A percentile compares a stretch with the other conserved stretches of the same genome.
Evolutionary conservation across 2,797 vertebrate genomes (phyloP).

Genomic region (Gymnoscopelus microlampas): DNA sequence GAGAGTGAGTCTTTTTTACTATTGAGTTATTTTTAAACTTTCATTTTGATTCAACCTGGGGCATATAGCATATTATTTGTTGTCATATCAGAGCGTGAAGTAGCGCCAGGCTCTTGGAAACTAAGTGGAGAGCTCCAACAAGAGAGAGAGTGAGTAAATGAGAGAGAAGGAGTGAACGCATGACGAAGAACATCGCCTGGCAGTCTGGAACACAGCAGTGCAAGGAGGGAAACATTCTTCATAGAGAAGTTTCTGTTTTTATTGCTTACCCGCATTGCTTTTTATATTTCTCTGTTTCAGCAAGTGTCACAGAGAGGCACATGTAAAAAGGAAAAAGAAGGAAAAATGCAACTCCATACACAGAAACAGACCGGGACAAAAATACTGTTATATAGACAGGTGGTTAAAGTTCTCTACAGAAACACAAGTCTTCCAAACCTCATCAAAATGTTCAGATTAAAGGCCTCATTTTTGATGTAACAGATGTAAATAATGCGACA

Average conservation of each 20-base stretch:
- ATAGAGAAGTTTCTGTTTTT: slow-evolving; percentile 11
- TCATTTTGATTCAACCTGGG: no score
- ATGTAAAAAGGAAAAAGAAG: slow-evolving; percentile 22
- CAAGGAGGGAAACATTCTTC: slow-evolving; percentile 5
- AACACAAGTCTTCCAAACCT: slow-evolving; percentile 35
- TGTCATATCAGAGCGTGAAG: slow-evolving; percentile 24
- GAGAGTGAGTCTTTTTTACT: no score
- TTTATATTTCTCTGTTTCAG: slow-evolving; percentile 23
- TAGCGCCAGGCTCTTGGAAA: slow-evolving; percentile 46
- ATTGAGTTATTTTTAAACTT: no score
- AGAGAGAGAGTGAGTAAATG: not conserved
- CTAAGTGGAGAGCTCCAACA: slow-evolving; percentile 7
- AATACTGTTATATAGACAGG: slow-evolving; percentile 2
- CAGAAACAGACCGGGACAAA: slow-evolving; percentile 19
- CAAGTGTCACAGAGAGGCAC: slow-evolving; percentile 19
- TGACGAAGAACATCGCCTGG: not conserved
- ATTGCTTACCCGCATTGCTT: slow-evolving; percentile 25
- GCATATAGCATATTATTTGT: slow-evolving; percentile 10
- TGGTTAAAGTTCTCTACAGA: not conserved
- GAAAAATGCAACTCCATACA: not conserved
- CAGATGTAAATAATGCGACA: slow-evolving; percentile 19
- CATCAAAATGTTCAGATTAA: slow-evolving; percentile 25
- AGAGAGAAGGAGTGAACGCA: no score
- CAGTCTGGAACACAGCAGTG: slow-evolving; percentile 20
- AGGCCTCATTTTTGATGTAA: slow-evolving; percentile 3